A percentile compares a stretch with the other conserved stretches of the same genome.
Conservation (phyloP, 2,113 vertebrate species). For the Coregonus clupeaformis region DNA sequence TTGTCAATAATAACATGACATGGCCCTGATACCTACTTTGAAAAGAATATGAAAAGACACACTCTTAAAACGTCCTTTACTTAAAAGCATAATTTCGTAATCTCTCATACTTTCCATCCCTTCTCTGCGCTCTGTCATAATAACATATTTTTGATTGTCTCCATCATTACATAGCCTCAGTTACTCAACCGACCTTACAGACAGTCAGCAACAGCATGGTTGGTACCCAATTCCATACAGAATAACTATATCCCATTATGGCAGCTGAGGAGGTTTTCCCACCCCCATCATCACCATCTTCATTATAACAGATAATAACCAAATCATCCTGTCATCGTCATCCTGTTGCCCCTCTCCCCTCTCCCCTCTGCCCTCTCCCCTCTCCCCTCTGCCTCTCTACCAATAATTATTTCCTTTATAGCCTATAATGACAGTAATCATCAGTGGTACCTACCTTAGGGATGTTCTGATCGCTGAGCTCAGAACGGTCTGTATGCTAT, state of each 20-base stretch:
- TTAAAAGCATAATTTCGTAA: no score
- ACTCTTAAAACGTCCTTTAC: no score
- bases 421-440: background rate
- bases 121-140: no score
- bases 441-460: constrained; percentile 7
- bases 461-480: background rate
- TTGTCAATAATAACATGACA: no score
- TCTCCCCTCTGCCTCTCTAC: background rate
- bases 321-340: background rate
- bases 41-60: no score
- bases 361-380: no score
- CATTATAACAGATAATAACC: background rate
- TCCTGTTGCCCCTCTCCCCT: background rate
- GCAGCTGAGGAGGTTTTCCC: no score
- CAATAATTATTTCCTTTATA: background rate
- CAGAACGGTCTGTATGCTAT: background rate
- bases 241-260: background rate
- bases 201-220: background rate
- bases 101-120: background rate
- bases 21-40: no score
- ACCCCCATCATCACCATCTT: no score
- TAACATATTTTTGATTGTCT: background rate
- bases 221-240: background rate
- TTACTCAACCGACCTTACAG: background rate
- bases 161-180: background rate